Evolutionary conservation across 1,140 invertebrate genomes (phyloP).

Genomic region (Agrilus planipennis): DNA sequence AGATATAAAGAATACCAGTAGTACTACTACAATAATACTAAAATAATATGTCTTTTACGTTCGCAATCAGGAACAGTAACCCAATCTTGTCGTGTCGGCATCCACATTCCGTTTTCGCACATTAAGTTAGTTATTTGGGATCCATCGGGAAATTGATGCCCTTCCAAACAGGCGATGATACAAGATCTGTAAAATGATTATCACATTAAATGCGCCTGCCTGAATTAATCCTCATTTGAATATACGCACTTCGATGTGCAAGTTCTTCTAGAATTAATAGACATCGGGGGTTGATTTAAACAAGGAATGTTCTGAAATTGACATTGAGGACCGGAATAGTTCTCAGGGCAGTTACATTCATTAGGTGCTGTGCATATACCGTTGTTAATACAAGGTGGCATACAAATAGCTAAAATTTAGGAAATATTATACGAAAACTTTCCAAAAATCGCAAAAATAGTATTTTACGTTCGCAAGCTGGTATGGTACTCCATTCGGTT

Average conservation of each 20-base stretch:
- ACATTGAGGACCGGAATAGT: slow-evolving; percentile 61
- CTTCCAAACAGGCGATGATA: slow-evolving; percentile 46
- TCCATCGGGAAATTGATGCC: slow-evolving; percentile 55
- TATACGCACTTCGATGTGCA: slow-evolving; percentile 53
- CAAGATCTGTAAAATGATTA: slow-evolving; percentile 45
- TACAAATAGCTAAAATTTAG: slow-evolving; percentile 50
- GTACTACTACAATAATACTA: slow-evolving; percentile 1
- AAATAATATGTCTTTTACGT: slow-evolving; percentile 34
- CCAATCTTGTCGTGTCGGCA: slow-evolving; percentile 44
- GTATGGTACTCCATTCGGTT: slow-evolving; percentile 37
- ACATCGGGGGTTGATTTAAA: slow-evolving; percentile 47
- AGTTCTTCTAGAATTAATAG: slow-evolving; percentile 48
- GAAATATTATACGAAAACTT: background rate
- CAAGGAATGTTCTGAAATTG: slow-evolving; percentile 61
- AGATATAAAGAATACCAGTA: slow-evolving; percentile 18
- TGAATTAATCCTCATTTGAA: background rate
- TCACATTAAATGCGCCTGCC: background rate
- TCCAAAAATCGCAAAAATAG: background rate
- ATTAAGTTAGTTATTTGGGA: slow-evolving; percentile 44
- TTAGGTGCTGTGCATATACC: slow-evolving; percentile 63
- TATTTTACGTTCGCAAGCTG: slow-evolving; percentile 48
- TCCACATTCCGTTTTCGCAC: slow-evolving; percentile 54
- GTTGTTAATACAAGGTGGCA: slow-evolving; percentile 61
- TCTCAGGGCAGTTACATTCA: slow-evolving; percentile 56
- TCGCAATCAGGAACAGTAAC: slow-evolving; percentile 49